These are phyloP conservation scores for Oreochromis tanganicae DNA, from an alignment of 2,113 vertebrate genomes.

Conservation along the genomic window DNA sequence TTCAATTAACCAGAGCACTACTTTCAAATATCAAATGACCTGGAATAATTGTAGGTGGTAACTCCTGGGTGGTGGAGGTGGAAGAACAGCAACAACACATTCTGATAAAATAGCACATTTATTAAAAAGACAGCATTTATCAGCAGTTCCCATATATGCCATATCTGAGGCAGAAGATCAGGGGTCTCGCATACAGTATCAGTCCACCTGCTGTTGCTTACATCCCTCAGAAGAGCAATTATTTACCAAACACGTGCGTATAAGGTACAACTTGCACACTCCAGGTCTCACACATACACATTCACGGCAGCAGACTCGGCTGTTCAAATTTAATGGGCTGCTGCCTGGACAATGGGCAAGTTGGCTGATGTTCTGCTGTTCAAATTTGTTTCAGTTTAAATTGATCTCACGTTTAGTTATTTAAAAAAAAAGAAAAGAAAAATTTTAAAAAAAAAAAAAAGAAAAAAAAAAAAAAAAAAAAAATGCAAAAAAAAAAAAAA, in stretches of 20 bases:
- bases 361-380: neutral
- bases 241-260: neutral
- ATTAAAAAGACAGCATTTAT: conserved; percentile 75
- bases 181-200: conserved; percentile 13
- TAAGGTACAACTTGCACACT: conserved; percentile 9
- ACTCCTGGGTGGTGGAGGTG: neutral
- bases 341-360: neutral
- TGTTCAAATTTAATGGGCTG: neutral
- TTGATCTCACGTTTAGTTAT: neutral
- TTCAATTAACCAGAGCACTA: neutral
- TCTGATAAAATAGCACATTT: conserved; percentile 80
- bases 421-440: neutral
- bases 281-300: neutral
- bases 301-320: neutral
- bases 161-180: conserved; percentile 38
- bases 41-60: neutral
- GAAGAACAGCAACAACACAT: neutral
- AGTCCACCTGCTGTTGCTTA: conserved; percentile 30
- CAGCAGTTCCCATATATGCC: conserved; percentile 55
- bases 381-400: conserved; percentile 2
- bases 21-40: neutral
- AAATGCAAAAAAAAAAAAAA: too few species aligned
- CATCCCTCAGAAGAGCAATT: neutral
- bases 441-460: too few species aligned
- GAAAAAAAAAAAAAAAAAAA: too few species aligned